phyloP scores from a whole-genome alignment of 2,888 invertebrate species.

The Harpagoxenus sublaevis region DNA sequence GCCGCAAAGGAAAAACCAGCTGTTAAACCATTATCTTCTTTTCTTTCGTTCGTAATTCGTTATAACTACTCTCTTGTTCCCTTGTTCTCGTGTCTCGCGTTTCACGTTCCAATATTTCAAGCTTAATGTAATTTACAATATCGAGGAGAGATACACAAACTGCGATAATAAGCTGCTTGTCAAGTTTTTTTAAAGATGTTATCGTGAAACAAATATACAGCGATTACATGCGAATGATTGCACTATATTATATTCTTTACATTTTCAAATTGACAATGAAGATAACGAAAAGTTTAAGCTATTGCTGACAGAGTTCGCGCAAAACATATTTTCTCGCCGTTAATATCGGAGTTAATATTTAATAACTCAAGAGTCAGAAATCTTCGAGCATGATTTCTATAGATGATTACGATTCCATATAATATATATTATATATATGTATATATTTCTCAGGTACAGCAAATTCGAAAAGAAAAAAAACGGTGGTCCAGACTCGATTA shows the following conservation, averaged over 20 bases:
- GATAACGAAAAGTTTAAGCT: neutral
- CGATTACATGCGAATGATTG: neutral
- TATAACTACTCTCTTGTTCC: neutral
- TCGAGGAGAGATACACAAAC: neutral
- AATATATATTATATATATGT: neutral
- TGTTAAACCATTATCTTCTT: constrained; percentile 26
- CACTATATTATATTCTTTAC: neutral
- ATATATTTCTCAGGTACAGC: neutral
- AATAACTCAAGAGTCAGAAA: neutral
- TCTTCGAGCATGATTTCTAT: neutral
- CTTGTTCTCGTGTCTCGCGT: neutral
- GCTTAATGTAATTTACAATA: constrained; percentile 9
- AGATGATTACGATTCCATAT: neutral
- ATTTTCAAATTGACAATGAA: neutral
- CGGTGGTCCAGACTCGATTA: neutral
- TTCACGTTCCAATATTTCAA: neutral
- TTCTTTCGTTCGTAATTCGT: constrained; percentile 25
- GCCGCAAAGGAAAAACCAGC: constrained; percentile 32
- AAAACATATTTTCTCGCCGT: neutral
- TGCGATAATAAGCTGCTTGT: neutral
- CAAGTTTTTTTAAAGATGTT: neutral
- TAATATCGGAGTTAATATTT: neutral
- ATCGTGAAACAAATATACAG: neutral
- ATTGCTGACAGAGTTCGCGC: neutral
- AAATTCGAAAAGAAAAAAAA: neutral